These are phyloP conservation scores for Alectura lathami DNA, from an alignment of 2,113 vertebrate genomes.

Conservation along the genomic window DNA sequence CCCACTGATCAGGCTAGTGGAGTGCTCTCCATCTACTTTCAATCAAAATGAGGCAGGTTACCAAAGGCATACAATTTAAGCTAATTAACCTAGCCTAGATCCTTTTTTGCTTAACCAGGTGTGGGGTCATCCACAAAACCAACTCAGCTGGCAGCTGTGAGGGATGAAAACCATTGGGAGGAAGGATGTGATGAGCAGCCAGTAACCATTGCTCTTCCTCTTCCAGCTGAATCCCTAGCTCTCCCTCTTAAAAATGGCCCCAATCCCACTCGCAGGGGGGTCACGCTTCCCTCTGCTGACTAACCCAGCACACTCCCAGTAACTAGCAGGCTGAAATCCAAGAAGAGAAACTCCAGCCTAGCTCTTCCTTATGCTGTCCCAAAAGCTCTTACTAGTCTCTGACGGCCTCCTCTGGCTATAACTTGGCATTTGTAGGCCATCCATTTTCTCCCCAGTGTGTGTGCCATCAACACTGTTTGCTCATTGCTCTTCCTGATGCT, in stretches of 20 bases:
- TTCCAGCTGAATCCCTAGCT: constrained; percentile 40
- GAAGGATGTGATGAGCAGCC: constrained; percentile 27
- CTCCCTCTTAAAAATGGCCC: background rate
- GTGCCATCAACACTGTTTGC: background rate
- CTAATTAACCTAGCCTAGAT: constrained; percentile 35
- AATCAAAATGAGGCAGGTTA: constrained; percentile 20
- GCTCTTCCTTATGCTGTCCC: background rate
- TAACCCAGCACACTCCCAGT: background rate
- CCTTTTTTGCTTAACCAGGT: constrained; percentile 23
- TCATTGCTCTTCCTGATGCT: background rate
- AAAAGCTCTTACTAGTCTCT: background rate
- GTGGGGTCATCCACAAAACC: background rate
- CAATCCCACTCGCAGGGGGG: background rate
- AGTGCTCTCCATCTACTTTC: constrained; percentile 25
- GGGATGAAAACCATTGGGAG: constrained; percentile 39
- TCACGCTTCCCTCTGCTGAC: background rate
- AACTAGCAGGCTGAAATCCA: background rate
- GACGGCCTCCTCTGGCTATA: constrained; percentile 23
- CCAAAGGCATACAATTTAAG: constrained; percentile 10
- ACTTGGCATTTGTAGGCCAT: background rate
- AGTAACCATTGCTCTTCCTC: background rate
- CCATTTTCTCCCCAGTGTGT: background rate
- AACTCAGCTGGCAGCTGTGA: constrained; percentile 20
- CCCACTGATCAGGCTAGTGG: background rate
- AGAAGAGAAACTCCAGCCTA: background rate